phyloP scores from a whole-genome alignment of 1,140 invertebrate genomes.

The Sipha flava region DNA sequence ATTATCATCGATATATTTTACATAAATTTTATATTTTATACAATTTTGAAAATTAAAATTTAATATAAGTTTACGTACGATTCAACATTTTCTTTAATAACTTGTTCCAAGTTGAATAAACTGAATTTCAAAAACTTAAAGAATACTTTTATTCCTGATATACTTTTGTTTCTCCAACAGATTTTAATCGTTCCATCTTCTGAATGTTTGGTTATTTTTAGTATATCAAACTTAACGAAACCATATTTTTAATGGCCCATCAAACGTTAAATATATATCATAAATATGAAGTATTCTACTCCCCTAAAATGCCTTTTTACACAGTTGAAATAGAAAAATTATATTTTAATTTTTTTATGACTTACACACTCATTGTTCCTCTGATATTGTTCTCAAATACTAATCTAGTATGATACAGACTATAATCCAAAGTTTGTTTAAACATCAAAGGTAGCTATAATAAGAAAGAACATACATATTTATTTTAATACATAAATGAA shows the following conservation, averaged over 20 bases:
- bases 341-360: constrained; percentile 37
- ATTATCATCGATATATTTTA: no score
- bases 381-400: constrained; percentile 76
- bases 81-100: constrained; percentile 53
- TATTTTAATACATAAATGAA: no score
- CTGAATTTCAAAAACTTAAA: constrained; percentile 54
- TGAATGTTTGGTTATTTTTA: constrained; percentile 76
- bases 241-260: constrained; percentile 78
- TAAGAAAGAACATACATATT: background rate
- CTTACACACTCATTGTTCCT: constrained; percentile 62
- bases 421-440: constrained; percentile 60
- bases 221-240: constrained; percentile 71
- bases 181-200: constrained; percentile 76
- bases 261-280: constrained; percentile 62
- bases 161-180: constrained; percentile 74
- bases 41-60: no score
- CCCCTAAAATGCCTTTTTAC: constrained; percentile 54
- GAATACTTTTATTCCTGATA: constrained; percentile 60
- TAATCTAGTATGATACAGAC: constrained; percentile 61
- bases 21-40: no score
- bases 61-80: constrained; percentile 51
- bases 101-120: constrained; percentile 60
- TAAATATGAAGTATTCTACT: constrained; percentile 63
- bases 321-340: constrained; percentile 28
- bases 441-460: constrained; percentile 65